Evolutionary conservation across 2,797 vertebrate species (phyloP).

Genomic region (Pangasius macronema): DNA sequence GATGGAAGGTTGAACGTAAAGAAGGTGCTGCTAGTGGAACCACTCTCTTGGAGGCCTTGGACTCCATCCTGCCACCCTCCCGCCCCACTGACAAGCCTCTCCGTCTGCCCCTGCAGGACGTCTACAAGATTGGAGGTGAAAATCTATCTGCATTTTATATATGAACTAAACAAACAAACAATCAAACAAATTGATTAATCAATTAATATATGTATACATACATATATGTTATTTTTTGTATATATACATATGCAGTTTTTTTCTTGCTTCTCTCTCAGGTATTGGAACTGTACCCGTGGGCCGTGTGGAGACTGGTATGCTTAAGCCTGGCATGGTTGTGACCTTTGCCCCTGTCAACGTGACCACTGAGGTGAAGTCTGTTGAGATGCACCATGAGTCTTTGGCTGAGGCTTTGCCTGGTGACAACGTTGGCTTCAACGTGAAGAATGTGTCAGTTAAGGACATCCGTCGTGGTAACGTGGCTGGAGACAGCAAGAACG

Average conservation of each 20-base stretch:
- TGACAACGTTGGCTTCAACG: constrained; percentile 82
- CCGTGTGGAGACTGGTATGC: constrained; percentile 77
- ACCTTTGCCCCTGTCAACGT: constrained; percentile 76
- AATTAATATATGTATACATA: background rate
- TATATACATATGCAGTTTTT: background rate
- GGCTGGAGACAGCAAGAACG: constrained; percentile 80
- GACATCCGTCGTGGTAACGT: constrained; percentile 79
- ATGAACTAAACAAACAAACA: background rate
- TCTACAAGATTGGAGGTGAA: constrained; percentile 74
- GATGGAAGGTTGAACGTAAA: constrained; percentile 69
- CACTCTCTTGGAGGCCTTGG: constrained; percentile 68
- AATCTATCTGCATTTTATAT: background rate
- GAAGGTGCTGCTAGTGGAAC: constrained; percentile 59
- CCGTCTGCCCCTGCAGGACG: constrained; percentile 69
- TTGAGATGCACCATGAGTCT: constrained; percentile 82
- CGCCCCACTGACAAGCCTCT: constrained; percentile 70
- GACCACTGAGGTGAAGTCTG: constrained; percentile 83
- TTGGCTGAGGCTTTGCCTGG: constrained; percentile 75
- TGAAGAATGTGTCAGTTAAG: constrained; percentile 84
- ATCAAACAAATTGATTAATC: background rate
- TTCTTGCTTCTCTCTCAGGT: constrained; percentile 61
- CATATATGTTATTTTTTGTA: background rate
- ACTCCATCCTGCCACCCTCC: constrained; percentile 65
- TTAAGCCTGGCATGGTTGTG: constrained; percentile 79
- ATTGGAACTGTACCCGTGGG: constrained; percentile 81